These are phyloP conservation scores for Australoheros facetus DNA, from an alignment of 2,797 vertebrate species.

Conservation along the genomic window DNA sequence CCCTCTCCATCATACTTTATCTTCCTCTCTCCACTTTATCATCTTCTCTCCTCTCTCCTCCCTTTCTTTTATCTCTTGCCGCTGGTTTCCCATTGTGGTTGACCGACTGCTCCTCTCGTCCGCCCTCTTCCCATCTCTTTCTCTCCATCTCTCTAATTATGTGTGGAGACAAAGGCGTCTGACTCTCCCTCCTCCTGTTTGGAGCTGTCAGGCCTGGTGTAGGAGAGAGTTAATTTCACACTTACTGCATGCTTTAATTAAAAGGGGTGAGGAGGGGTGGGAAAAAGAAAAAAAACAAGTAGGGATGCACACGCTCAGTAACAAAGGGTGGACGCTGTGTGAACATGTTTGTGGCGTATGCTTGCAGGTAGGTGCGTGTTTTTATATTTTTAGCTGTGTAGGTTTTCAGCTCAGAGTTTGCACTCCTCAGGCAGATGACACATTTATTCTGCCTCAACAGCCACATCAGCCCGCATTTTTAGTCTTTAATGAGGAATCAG, in stretches of 20 bases:
- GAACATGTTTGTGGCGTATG: slow-evolving; percentile 34
- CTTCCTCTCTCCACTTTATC: slow-evolving; percentile 37
- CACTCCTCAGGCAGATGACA: slow-evolving; percentile 53
- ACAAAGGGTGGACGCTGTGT: slow-evolving; percentile 52
- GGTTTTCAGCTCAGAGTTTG: slow-evolving; percentile 24
- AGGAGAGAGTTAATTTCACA: slow-evolving; percentile 89
- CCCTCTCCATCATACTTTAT: slow-evolving; percentile 51
- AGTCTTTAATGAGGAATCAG: slow-evolving; percentile 73
- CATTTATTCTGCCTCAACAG: slow-evolving; percentile 7
- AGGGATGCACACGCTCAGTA: slow-evolving; percentile 62
- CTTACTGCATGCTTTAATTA: slow-evolving; percentile 88
- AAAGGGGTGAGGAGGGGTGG: slow-evolving; percentile 69
- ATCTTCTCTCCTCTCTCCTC: slow-evolving; percentile 41
- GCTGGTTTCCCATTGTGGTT: slow-evolving; percentile 62
- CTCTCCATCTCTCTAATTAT: slow-evolving; percentile 80
- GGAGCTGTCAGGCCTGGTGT: slow-evolving; percentile 81
- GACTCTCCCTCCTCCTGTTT: slow-evolving; percentile 82
- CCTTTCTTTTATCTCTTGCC: slow-evolving; percentile 70
- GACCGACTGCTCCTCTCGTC: slow-evolving; percentile 63
- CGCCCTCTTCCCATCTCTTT: slow-evolving; percentile 66
- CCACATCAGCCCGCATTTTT: slow-evolving; percentile 62
- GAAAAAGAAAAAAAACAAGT: slow-evolving; percentile 47
- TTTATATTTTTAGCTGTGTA: slow-evolving; percentile 39
- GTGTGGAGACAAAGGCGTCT: slow-evolving; percentile 81
- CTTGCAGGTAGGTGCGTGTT: slow-evolving; percentile 41